Conservation (phyloP, 2,797 vertebrate species). For the Rhinoraja longicauda region DNA sequence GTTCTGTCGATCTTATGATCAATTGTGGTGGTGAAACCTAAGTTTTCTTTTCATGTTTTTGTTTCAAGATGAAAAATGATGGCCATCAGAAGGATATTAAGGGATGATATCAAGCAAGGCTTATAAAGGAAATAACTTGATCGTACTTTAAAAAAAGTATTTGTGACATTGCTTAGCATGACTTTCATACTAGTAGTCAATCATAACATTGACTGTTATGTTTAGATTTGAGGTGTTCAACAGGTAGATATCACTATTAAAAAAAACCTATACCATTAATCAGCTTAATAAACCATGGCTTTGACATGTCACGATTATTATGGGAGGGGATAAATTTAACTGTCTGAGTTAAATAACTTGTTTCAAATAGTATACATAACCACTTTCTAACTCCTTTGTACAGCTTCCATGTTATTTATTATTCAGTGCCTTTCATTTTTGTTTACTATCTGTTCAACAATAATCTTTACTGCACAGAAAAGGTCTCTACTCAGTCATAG, state of each 20-base stretch:
- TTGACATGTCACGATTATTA: background rate
- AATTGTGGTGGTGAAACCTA: background rate
- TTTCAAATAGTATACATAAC: background rate
- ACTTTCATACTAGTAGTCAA: too few relatives aligned
- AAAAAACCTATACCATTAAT: background rate
- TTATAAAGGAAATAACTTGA: background rate
- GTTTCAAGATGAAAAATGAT: background rate
- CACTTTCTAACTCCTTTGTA: background rate
- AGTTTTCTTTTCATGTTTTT: background rate
- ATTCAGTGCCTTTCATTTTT: background rate
- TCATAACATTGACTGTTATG: background rate
- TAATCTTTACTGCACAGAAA: background rate
- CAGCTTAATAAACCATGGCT: conserved; percentile 6
- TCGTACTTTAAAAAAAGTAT: background rate
- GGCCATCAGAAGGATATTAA: background rate
- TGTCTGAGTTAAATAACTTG: background rate
- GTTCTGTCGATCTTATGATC: background rate
- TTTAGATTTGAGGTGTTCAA: background rate
- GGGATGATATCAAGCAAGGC: background rate
- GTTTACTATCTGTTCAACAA: background rate
- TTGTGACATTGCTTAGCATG: background rate
- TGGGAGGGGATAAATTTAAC: background rate
- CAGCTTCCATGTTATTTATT: background rate
- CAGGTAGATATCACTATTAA: background rate
- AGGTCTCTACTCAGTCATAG: background rate